Evolutionary conservation across 2,888 invertebrate species (phyloP).

Genomic region (Germaria angustata): DNA sequence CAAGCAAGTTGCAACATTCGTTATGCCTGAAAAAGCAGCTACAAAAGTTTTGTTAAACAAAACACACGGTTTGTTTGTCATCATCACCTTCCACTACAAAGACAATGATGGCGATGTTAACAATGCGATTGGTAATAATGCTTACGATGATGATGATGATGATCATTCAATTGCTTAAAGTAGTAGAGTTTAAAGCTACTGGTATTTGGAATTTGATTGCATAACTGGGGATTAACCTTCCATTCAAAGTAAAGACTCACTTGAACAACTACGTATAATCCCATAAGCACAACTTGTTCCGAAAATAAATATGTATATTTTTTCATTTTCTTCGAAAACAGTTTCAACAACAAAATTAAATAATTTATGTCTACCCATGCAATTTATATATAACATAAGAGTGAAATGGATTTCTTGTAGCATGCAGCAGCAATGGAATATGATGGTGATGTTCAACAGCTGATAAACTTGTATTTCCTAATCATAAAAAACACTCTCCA

Average conservation of each 20-base stretch:
- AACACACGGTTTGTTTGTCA: conserved; percentile 11
- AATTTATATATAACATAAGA: conserved; percentile 31
- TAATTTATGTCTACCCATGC: conserved; percentile 52
- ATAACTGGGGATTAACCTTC: conserved; percentile 67
- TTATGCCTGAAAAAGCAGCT: conserved; percentile 55
- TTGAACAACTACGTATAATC: conserved; percentile 5
- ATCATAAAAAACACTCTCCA: background rate
- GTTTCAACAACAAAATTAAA: conserved; percentile 36
- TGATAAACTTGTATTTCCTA: conserved; percentile 57
- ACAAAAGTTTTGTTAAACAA: background rate
- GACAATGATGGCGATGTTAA: background rate
- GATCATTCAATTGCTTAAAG: conserved; percentile 29
- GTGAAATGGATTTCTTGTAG: conserved; percentile 11
- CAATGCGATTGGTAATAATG: background rate
- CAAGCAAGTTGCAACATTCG: conserved; percentile 58
- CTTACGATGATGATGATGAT: background rate
- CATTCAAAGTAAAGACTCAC: conserved; percentile 50
- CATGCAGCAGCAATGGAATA: background rate
- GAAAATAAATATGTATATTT: background rate
- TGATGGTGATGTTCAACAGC: conserved; percentile 21
- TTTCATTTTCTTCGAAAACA: background rate
- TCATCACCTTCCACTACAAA: conserved; percentile 17
- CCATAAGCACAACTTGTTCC: conserved; percentile 38
- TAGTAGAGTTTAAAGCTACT: conserved; percentile 40
- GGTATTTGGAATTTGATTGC: conserved; percentile 58